A percentile compares a stretch with the other conserved stretches of the same genome.
These are phyloP conservation scores for Holothuria leucospilota DNA, from an alignment of 53 echinoderm and acorn worm genomes.

Conservation along the genomic window DNA sequence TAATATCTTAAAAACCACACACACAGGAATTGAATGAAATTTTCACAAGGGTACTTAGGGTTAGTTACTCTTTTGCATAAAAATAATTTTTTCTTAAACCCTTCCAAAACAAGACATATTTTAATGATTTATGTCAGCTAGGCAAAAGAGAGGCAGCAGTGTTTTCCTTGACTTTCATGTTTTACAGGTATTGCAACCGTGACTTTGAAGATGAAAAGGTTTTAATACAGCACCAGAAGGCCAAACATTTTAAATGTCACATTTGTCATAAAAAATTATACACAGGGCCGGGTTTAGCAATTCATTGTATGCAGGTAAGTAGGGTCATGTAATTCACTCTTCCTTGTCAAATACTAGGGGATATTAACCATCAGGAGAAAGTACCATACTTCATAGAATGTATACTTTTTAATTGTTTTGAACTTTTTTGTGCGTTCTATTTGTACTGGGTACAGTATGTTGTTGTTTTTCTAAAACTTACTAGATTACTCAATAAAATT, in stretches of 20 bases:
- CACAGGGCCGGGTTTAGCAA: constrained; percentile 96
- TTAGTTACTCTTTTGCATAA: too few species aligned
- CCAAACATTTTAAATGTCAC: constrained; percentile 98
- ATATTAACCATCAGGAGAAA: not conserved
- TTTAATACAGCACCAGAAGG: constrained; percentile 98
- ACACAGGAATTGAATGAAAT: too few species aligned
- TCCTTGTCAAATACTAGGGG: not conserved
- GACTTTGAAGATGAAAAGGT: constrained; percentile 99
- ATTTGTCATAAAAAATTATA: constrained; percentile 98
- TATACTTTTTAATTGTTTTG: not conserved
- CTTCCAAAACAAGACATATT: too few species aligned
- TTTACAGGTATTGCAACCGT: constrained; percentile 95
- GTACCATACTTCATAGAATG: not conserved
- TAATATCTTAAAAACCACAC: too few species aligned
- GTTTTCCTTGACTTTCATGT: constrained; percentile 50
- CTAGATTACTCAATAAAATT: too few species aligned
- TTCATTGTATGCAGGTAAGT: constrained; percentile 99
- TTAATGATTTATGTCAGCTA: too few species aligned
- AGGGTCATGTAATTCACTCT: not conserved
- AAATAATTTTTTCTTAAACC: too few species aligned
- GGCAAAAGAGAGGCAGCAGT: too few species aligned
- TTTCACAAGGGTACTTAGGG: too few species aligned
- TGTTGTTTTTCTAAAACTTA: too few species aligned
- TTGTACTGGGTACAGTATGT: not conserved
- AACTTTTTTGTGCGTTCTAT: too few species aligned